Base-by-base conservation (phyloP, 1,140 invertebrate genomes). In the Drosophila nigrodunni region DNA sequence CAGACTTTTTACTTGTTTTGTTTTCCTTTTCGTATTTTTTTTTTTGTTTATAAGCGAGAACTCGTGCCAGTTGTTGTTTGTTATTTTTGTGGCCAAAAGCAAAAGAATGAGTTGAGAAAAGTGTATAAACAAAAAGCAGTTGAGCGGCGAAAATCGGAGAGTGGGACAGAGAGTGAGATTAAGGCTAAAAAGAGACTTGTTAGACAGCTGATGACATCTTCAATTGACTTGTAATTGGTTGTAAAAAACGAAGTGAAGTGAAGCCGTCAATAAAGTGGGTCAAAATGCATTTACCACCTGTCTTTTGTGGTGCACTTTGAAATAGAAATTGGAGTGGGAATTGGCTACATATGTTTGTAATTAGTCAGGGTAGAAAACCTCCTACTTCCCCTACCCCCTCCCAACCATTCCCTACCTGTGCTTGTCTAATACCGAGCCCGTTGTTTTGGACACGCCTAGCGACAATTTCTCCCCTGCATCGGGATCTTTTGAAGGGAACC, bases 41-140 rank as follows among this genome's bases (percentile, higher is more conserved):
- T 37, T 65, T 52, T 79, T 82, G 80, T 83, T 83, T 82, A 79
- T 83, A 77, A 76, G 80, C 77, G 60, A 76, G 76, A 82, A 76
- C 80, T 77, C 59, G 67, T 77, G 80, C 76, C 80, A 67, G 64
- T 55, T 58, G 65, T 47, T 30, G 61, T 67, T 69, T 62, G 11
- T 68, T 58, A 44, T 73, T 80, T 57, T 75, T 66, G 71, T 78
- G 65, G 80, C 69, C 79, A 72, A 78, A 78, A 62, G 21, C 55
- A 43, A 52, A 57, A 70, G 44, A 73, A 77, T 44, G 39, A 69
- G 62, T 34, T 15, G 49, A 64, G 59, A 30, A 57, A 67, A 73
- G 39, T 43, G 59, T 9, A 21, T 15, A 37, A 69, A 15, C 35
- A 50, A 35, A 25, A 35, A 41, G 41, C 39, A 60, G 21, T 9